phyloP scores from a whole-genome alignment of 2,113 vertebrate species.

The Speoplatyrhinus poulsoni region DNA sequence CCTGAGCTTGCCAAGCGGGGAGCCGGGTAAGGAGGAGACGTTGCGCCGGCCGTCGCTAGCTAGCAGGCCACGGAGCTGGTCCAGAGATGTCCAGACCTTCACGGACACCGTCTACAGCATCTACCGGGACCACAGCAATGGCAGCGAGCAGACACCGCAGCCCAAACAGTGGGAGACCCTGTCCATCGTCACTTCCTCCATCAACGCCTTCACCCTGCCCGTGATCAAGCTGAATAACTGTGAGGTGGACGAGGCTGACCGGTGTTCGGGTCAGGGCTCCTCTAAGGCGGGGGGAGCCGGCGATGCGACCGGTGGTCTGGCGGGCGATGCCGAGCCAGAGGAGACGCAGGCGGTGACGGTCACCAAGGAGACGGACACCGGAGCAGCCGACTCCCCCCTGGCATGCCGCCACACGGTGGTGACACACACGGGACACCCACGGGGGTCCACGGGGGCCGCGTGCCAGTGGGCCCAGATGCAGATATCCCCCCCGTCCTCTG shows the following conservation, averaged over 20 bases:
- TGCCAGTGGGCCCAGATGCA: constrained; percentile 64
- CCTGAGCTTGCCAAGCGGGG: constrained; percentile 53
- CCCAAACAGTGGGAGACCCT: constrained; percentile 78
- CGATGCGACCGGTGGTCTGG: constrained; percentile 31
- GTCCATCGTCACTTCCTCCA: constrained; percentile 86
- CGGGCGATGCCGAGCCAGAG: constrained; percentile 17
- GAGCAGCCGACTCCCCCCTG: constrained; percentile 17
- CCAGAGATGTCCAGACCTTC: constrained; percentile 78
- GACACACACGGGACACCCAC: constrained; percentile 76
- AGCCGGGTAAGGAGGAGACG: constrained; percentile 60
- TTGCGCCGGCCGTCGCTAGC: constrained; percentile 64
- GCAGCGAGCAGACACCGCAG: constrained; percentile 59
- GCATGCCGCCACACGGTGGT: constrained; percentile 52
- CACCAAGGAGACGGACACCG: constrained; percentile 38
- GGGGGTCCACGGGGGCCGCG: constrained; percentile 56
- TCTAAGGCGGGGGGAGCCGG: constrained; percentile 33
- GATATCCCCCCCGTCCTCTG: constrained; percentile 68
- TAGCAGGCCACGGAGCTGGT: constrained; percentile 65
- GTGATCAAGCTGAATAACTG: constrained; percentile 83
- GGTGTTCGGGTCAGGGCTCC: constrained; percentile 33
- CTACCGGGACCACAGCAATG: constrained; percentile 79
- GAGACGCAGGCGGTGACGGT: constrained; percentile 39
- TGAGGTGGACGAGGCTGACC: constrained; percentile 70
- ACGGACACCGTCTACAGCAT: constrained; percentile 90
- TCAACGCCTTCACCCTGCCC: constrained; percentile 88